Evolutionary conservation across 2,797 vertebrate species (phyloP).

Genomic region (Cyclopterus lumpus): DNA sequence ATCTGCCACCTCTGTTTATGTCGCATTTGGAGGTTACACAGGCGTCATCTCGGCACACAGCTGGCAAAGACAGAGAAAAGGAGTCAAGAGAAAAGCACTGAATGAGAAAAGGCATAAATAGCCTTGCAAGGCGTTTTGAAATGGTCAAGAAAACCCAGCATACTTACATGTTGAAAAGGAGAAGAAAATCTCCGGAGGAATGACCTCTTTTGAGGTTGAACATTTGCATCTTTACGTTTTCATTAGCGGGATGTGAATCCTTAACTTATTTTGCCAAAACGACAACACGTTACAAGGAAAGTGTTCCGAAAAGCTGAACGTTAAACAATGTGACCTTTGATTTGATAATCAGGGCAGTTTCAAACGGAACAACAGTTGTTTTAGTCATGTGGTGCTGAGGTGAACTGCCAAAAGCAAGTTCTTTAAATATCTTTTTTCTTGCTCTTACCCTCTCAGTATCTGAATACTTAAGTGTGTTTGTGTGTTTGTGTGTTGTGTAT

Average conservation of each 20-base stretch:
- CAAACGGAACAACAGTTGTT: constrained; percentile 30
- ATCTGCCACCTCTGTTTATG: constrained; percentile 46
- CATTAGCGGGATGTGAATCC: constrained; percentile 15
- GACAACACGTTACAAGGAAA: constrained; percentile 21
- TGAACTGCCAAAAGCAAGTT: constrained; percentile 28
- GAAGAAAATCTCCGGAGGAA: constrained; percentile 6
- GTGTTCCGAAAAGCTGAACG: constrained; percentile 21
- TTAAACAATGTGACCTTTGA: constrained; percentile 31
- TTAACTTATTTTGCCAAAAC: constrained; percentile 55
- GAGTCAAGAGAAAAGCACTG: constrained; percentile 33
- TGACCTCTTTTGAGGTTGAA: constrained; percentile 31
- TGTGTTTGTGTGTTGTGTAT: constrained; percentile 21
- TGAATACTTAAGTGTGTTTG: constrained; percentile 36
- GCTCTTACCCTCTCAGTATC: constrained; percentile 30
- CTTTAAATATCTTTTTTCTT: constrained; percentile 30
- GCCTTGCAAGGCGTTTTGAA: constrained; percentile 22
- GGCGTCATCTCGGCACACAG: constrained; percentile 46
- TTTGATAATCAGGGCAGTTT: constrained; percentile 18
- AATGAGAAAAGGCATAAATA: constrained; percentile 22
- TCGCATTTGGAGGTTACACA: constrained; percentile 52
- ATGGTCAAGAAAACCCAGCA: constrained; percentile 7
- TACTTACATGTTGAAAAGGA: background rate
- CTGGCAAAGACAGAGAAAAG: constrained; percentile 45
- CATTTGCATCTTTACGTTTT: constrained; percentile 14
- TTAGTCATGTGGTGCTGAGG: constrained; percentile 18